Evolutionary conservation across 2,113 vertebrate species (phyloP).

Genomic region (Oreotrochilus melanogaster): DNA sequence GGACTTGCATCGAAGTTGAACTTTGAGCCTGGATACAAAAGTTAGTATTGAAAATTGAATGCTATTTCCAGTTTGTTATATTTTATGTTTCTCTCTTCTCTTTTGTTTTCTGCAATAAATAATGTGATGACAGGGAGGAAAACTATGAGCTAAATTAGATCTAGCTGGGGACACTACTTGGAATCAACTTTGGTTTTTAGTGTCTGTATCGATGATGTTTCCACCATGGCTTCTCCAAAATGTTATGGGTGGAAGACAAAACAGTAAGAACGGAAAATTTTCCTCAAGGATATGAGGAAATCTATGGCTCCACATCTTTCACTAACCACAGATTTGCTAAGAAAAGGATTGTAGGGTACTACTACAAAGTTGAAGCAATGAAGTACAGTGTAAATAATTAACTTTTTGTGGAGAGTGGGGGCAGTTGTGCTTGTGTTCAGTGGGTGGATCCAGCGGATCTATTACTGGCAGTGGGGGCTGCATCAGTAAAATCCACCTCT

Average conservation of each 20-base stretch:
- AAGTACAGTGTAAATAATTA: slow-evolving; percentile 50
- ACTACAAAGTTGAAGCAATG: slow-evolving; percentile 78
- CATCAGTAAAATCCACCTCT: slow-evolving; percentile 67
- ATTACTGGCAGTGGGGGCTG: slow-evolving; percentile 66
- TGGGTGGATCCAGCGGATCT: slow-evolving; percentile 66
- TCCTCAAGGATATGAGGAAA: slow-evolving; percentile 71
- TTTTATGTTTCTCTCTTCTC: not conserved
- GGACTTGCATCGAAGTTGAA: not conserved
- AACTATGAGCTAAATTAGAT: not conserved
- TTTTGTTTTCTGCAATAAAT: not conserved
- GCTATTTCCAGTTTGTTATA: not conserved
- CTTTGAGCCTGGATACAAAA: not conserved
- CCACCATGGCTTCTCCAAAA: slow-evolving; percentile 74
- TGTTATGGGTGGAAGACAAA: slow-evolving; percentile 61
- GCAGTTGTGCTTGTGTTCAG: slow-evolving; percentile 43
- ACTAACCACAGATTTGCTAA: slow-evolving; percentile 73
- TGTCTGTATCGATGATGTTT: slow-evolving; percentile 62
- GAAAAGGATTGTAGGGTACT: slow-evolving; percentile 33
- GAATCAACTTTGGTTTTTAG: slow-evolving; percentile 57
- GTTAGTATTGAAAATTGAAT: not conserved
- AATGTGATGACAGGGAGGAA: not conserved
- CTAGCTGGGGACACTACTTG: not conserved
- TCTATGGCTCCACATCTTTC: slow-evolving; percentile 59
- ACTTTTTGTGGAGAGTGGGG: slow-evolving; percentile 9
- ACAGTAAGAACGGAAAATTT: slow-evolving; percentile 81